A percentile compares a stretch with the other conserved stretches of the same genome.
Conservation (phyloP, 2,113 vertebrate species). For the Myotis lucifugus region DNA sequence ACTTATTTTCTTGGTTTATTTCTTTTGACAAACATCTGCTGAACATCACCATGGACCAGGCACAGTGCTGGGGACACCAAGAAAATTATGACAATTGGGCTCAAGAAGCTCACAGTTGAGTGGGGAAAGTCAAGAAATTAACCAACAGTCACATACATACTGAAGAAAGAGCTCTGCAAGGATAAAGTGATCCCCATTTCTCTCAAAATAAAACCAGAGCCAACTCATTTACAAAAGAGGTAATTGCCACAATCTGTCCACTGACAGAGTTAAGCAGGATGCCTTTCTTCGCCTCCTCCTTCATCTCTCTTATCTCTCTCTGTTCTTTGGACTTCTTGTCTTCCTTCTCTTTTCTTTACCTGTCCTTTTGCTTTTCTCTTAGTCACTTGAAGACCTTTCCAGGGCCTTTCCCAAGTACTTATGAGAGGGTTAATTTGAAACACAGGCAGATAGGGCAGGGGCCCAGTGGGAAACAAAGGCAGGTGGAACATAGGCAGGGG, state of each 20-base stretch:
- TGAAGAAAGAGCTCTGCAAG: not conserved
- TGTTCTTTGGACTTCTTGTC: not conserved
- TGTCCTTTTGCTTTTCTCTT: not conserved
- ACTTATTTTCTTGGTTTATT: not conserved
- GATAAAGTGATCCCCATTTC: not conserved
- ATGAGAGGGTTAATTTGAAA: too few species aligned
- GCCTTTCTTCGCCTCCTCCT: not conserved
- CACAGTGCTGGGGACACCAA: not conserved
- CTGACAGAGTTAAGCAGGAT: not conserved
- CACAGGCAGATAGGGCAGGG: too few species aligned
- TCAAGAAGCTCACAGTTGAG: not conserved
- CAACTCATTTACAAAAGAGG: not conserved
- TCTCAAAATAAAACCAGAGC: not conserved
- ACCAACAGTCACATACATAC: not conserved
- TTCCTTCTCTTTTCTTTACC: not conserved
- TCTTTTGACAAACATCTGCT: not conserved
- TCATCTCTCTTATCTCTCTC: not conserved
- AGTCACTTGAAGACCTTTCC: not conserved
- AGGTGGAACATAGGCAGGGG: too few species aligned
- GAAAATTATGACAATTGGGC: not conserved
- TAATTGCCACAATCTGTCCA: not conserved
- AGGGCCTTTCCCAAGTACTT: not conserved
- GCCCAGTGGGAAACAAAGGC: too few species aligned
- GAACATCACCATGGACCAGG: not conserved
- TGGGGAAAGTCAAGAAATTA: not conserved